Evolutionary conservation across 2,888 invertebrate genomes (phyloP).

Genomic region (Drosophila macrothrix): DNA sequence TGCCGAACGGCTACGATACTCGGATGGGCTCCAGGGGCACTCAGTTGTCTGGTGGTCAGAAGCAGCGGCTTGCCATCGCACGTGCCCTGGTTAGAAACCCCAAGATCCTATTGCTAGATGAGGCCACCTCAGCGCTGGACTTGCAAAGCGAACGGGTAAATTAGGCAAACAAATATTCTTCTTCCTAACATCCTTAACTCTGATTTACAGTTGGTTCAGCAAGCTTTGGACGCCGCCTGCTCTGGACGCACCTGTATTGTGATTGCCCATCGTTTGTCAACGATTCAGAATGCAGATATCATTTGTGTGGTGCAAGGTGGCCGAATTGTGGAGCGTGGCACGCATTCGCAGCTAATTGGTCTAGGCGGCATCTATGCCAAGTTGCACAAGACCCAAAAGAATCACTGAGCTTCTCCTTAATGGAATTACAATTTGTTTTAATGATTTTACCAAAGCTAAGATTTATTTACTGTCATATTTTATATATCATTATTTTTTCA

Average conservation of each 20-base stretch:
- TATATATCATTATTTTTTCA: constrained; percentile 15
- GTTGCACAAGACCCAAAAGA: constrained; percentile 88
- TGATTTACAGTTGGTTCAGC: constrained; percentile 88
- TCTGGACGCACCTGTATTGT: constrained; percentile 93
- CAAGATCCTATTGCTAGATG: constrained; percentile 90
- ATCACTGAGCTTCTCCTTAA: constrained; percentile 35
- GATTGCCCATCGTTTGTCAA: constrained; percentile 94
- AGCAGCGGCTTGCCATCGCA: constrained; percentile 94
- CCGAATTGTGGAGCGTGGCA: constrained; percentile 91
- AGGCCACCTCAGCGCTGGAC: constrained; percentile 92
- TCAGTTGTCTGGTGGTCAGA: constrained; percentile 94
- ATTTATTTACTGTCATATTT: constrained; percentile 16
- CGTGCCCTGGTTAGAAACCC: constrained; percentile 91
- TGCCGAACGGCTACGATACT: constrained; percentile 92
- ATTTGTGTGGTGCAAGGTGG: constrained; percentile 94
- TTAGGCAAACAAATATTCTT: not conserved
- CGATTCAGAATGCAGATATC: constrained; percentile 93
- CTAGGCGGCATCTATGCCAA: constrained; percentile 89
- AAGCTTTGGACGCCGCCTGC: constrained; percentile 93
- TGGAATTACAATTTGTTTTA: not conserved
- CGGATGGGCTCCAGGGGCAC: constrained; percentile 91
- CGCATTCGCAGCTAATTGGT: constrained; percentile 90
- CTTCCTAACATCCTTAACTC: not conserved
- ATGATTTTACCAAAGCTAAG: constrained; percentile 9
- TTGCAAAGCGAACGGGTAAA: constrained; percentile 88